Base-by-base conservation (phyloP, 2,888 invertebrate genomes). In the Leptinotarsa juncta region DNA sequence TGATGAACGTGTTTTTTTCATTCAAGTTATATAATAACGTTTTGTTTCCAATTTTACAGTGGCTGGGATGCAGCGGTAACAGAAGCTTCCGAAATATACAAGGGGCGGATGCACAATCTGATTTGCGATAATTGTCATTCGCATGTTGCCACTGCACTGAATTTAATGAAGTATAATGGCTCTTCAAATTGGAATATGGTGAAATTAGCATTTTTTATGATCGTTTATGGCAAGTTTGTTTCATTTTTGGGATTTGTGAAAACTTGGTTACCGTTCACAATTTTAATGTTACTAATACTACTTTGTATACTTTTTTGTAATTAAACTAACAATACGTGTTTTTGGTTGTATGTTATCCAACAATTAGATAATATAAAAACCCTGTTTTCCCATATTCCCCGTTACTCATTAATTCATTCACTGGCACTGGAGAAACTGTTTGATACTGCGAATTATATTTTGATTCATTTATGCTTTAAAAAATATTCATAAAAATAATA, bases 61-160 rank as follows among this genome's bases (percentile, higher is more conserved):
- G 94, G 94, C 0, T 99, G 97, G 96, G 98, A 99, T 86, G 90
- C 93, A 75, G 95, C 93, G 1, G 94, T 99, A 0, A 89, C 93
- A 2, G 96, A 97, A 86, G 97, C 99, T 1, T 98, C 98, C 0
- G 97, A 97, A 76, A 94, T 96, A 79, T 99, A 99, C 86, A 96
- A 96, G 85, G 94, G 93, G 55, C 91, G 97, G 87, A 96, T 96
- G 94, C 99, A 99, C 86, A 98, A 98, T 87, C 89, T 99, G 77
- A 95, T 93, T 85, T 98, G 97, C 87, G 99, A 99, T 88, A 98
- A 99, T 88, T 99, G 99, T 84, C 99, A 99, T 88, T 98, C 98
- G 0, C 98, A 99, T 88, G 98, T 98, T 49, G 98, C 98, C 0
- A 93, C 93, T 77, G 97, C 99, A 0, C 89, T 99, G 32, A 95